Evolutionary conservation across 2,113 vertebrate species (phyloP), one percentile per base, ranked within the genome.

Genomic region (Misgurnus mizolepis): DNA sequence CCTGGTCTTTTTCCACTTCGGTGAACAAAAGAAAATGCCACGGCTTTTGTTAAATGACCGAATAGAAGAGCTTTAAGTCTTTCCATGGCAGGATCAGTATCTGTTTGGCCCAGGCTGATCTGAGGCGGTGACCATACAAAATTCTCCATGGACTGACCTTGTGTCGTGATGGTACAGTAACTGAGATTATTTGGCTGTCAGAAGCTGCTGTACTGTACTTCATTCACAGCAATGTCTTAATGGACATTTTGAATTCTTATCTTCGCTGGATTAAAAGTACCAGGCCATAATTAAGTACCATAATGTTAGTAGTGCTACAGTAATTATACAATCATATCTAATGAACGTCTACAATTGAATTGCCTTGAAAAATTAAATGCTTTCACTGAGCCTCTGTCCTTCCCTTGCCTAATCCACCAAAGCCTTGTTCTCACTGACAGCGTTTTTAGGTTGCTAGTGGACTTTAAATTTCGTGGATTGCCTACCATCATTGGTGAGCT

Each of bases 21-120:
- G n/a, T 22, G 62, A 67, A 72, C 68, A 87, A 89, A 86, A 83
- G 73, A 86, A 88, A 34, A 80, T 78, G 80, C 85, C 76, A 72
- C 73, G 11, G 68, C 17, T 71, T 73, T 70, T 84, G 84, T 85
- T 87, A 27, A 47, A n/a, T 47, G 67, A 43, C 34, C 41, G 10
- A 58, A 65, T 49, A 53, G 3, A 4, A 41, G 6, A 5, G 62
- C 41, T 58, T 71, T 40, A 6, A 55, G 61, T 50, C 45, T 80
- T 68, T 17, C 60, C 5, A 22, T 53, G 12, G 55, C 56, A 6
- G 11, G 5, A 76, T 81, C 47, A 53, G 14, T 55, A 14, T 75
- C 39, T 11, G 12, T 60, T 69, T 75, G 39, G 12, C 17, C 55
- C 18, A 34, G 41, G 45, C 17, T 39, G 61, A 67, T 67, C 47